Evolutionary conservation across 2,888 invertebrate species (phyloP), one percentile per base, ranked within the genome.

Genomic region (Xylophagus ater): DNA sequence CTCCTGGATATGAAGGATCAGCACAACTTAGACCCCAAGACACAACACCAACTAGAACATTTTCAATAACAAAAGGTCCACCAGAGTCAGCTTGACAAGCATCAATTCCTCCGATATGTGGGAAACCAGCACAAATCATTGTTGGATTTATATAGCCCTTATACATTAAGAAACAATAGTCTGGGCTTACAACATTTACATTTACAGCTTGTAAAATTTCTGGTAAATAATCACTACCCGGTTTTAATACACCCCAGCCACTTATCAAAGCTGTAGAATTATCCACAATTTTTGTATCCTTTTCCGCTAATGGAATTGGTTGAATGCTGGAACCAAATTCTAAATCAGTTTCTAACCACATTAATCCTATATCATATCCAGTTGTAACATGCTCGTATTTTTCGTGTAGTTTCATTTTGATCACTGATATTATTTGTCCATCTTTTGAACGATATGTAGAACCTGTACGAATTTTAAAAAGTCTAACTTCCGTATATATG

Each of bases 41-140:
- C 3, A 34, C 34, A 12, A 43, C 21, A 3, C 43, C 43, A 18
- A 43, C 24, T 5, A 37, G 24, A 4, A 13, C 20, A 15, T 32
- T 13, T n/a, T 20, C 15, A 24, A 33, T 17, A 4, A 30, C 23
- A 17, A 37, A 21, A 2, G 37, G 37, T 9, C 37, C 37, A 12
- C 37, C 37, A 15, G 37, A 37, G 13, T 37, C 37, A 7, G 23
- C 29, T 23, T 28, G 21, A 28, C 37, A 37, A 23, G 37, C 37
- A 29, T 31, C 21, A 26, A 23, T 31, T 13, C 25, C 14, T 20
- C 20, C 23, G 33, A n/a, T n/a, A n/a, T 28, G 15, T 20, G 19
- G 17, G n/a, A 25, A 34, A 25, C 32, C 34, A n/a, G 43, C 43
- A 31, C 43, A 43, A 29, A 43, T 19, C 42, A 39, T 42, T 10